Percentiles rank a stretch among this genome's conserved stretches.
Evolutionary conservation across 2,113 vertebrate species (phyloP).

Genomic region (Nansenia antarctica): DNA sequence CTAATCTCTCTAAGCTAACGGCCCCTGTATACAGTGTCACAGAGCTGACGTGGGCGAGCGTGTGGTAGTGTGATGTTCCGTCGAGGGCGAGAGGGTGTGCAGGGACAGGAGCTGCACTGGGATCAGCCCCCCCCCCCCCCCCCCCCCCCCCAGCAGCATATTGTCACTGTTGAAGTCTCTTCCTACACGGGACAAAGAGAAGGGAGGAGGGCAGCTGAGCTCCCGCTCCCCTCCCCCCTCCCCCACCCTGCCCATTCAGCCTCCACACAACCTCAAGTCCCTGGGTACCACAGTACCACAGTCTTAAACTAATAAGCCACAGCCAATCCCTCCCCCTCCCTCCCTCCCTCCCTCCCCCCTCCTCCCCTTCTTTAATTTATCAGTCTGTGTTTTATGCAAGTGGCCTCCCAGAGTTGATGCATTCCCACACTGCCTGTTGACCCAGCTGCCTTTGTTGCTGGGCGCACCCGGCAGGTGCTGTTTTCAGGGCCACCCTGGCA

Average conservation of each 20-base stretch:
- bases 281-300: conserved; percentile 34
- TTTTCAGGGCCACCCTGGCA: conserved; percentile 98
- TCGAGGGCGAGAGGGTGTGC: not conserved
- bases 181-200: conserved; percentile 27
- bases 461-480: conserved; percentile 95
- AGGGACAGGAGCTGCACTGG: not conserved
- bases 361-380: conserved; percentile 78
- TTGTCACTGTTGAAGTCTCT: not conserved
- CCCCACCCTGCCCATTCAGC: conserved; percentile 53
- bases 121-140: conserved; percentile 4
- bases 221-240: conserved; percentile 30
- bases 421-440: conserved; percentile 99
- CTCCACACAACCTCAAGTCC: not conserved
- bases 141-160: no score
- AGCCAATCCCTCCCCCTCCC: conserved; percentile 66
- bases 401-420: conserved; percentile 88
- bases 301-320: conserved; percentile 76
- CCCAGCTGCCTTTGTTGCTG: conserved; percentile 97
- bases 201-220: conserved; percentile 49
- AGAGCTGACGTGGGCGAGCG: not conserved
- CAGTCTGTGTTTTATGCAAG: conserved; percentile 81
- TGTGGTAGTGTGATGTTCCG: not conserved
- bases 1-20: not conserved
- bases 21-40: not conserved
- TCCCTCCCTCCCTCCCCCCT: conserved; percentile 67